Percentiles rank a stretch among this genome's conserved stretches.
These are phyloP conservation scores for Pycnonotus jocosus DNA, from an alignment of 2,113 vertebrate genomes.

Conservation along the genomic window DNA sequence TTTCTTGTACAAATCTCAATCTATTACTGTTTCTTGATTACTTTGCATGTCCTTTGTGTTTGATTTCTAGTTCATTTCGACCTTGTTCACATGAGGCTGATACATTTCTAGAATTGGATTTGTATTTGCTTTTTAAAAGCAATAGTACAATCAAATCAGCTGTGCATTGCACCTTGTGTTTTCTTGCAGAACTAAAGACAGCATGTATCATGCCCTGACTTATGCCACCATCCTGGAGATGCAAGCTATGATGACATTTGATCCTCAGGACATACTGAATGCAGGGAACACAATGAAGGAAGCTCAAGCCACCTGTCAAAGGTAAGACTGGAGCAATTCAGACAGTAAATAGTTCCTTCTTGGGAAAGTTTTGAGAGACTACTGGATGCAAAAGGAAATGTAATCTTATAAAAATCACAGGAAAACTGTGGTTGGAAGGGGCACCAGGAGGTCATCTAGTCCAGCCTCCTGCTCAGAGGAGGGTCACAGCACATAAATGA, in stretches of 20 bases:
- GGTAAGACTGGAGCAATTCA: conserved; percentile 62
- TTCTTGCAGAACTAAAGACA: conserved; percentile 85
- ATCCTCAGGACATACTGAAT: conserved; percentile 87
- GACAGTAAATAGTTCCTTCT: neutral
- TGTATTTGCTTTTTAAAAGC: neutral
- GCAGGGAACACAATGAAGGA: conserved; percentile 96
- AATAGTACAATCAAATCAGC: neutral
- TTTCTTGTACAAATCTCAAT: neutral
- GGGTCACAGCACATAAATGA: neutral
- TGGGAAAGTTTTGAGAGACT: neutral
- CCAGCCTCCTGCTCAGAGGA: neutral
- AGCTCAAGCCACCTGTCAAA: conserved; percentile 88
- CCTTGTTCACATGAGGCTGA: neutral
- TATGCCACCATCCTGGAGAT: conserved; percentile 97
- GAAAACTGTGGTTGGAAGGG: neutral
- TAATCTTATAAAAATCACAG: neutral
- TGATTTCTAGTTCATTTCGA: neutral
- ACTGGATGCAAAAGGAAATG: neutral
- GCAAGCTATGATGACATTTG: conserved; percentile 99
- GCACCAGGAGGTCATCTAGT: neutral
- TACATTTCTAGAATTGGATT: neutral
- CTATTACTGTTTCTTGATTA: neutral
- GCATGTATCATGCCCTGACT: conserved; percentile 95
- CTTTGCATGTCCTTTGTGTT: neutral
- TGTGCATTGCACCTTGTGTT: neutral